Evolutionary conservation across 2,888 invertebrate species (phyloP), one percentile per base, ranked within the genome.

Genomic region (Acronicta aceris): DNA sequence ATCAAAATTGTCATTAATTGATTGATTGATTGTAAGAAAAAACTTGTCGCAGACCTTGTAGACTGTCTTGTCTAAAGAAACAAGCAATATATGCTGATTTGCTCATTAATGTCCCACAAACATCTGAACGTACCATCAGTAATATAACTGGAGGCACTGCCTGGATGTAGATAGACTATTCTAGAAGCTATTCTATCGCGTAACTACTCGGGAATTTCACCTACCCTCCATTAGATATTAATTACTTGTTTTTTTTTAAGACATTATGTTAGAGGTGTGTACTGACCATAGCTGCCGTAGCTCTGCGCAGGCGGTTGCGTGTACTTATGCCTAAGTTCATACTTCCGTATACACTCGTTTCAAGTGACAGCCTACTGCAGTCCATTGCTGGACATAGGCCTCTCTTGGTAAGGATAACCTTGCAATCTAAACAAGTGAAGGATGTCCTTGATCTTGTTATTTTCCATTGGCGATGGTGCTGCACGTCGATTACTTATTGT

Each of bases 281-380:
- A 93, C 95, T 94, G 87, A 97, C 98, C 97, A 86, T 98, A 98
- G 84, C 97, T 97, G 87, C 97, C 97, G 92, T 98, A 98, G 52
- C 98, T 98, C 90, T 98, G 98, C 82, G 97, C 97, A 83, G 97
- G 97, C 68, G 97, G 97, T 79, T 97, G 97, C 78, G 97, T 97
- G 84, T 95, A 95, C 81, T 95, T 71, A 59, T 56, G 53, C 65
- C 59, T 38, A 67, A 48, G 46, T 67, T 56, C 33, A 66, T 69
- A 72, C 67, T 69, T 62, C 70, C 65, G 52, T 53, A 52, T 52
- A 60, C 45, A 52, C 43, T 38, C 40, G 21, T 2, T 13, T 6
- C 38, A 49, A 52, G 42, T 41, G 38, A 36, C 47, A 25, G 49
- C 51, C 59, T 41, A 49, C 61, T 61, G 52, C 52, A 66, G 52